phyloP scores from a whole-genome alignment of 2,113 vertebrate species.

The Cyprinodon variegatus region DNA sequence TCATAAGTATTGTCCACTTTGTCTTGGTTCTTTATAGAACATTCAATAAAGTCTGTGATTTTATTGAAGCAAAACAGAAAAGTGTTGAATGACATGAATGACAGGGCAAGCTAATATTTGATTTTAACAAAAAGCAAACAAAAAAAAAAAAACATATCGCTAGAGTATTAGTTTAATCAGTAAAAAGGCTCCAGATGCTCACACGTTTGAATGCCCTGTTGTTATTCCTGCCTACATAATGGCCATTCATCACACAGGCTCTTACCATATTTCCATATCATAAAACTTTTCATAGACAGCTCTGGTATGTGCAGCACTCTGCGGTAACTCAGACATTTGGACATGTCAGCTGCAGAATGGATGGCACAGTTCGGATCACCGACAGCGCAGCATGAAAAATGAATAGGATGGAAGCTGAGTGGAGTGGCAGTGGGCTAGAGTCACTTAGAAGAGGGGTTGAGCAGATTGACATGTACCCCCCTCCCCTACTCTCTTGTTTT shows the following conservation, averaged over 20 bases:
- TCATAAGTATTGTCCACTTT: no score
- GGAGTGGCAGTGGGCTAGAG: conserved; percentile 40
- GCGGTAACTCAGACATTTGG: conserved; percentile 36
- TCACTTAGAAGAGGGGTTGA: conserved; percentile 44
- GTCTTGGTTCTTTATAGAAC: no score
- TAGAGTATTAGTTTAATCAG: conserved; percentile 5
- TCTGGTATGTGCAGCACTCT: conserved; percentile 23
- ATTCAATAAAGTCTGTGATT: no score
- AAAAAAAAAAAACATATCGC: neutral
- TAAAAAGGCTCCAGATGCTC: neutral
- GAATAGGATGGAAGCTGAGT: conserved; percentile 12
- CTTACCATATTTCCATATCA: conserved; percentile 48
- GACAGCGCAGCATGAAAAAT: conserved; percentile 49
- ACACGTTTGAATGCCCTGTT: neutral
- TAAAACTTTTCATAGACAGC: conserved; percentile 54
- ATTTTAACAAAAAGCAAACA: no score
- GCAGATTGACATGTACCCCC: conserved; percentile 69
- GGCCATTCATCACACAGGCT: conserved; percentile 34
- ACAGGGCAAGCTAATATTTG: no score
- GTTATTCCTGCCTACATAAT: conserved; percentile 21
- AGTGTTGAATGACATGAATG: no score
- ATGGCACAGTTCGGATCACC: conserved; percentile 43
- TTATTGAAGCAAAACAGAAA: no score
- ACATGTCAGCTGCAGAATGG: conserved; percentile 53
- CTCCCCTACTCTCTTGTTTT: conserved; percentile 48